phyloP scores from a whole-genome alignment of 2,888 invertebrate genomes.

The Catotricha subobsoleta region DNA sequence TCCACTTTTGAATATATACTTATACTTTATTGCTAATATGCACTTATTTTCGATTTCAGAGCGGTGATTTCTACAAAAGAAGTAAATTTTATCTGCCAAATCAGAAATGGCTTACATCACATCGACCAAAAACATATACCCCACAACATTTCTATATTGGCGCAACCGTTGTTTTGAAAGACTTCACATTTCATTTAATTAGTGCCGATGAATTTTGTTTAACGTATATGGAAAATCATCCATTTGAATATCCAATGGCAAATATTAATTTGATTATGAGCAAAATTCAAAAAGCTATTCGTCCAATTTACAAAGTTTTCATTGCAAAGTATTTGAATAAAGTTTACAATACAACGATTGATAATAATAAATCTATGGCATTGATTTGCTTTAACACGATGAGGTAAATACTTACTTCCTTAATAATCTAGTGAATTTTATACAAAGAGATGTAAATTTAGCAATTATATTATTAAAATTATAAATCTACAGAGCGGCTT shows the following conservation, averaged over 20 bases:
- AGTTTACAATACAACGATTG: constrained; percentile 12
- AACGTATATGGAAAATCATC: constrained; percentile 68
- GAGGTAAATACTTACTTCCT: constrained; percentile 6
- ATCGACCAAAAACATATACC: constrained; percentile 55
- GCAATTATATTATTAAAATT: too few relatives aligned
- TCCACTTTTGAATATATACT: too few relatives aligned
- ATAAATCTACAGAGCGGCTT: constrained; percentile 36
- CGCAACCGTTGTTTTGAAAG: constrained; percentile 54
- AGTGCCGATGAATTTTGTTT: constrained; percentile 77
- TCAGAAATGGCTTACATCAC: constrained; percentile 48
- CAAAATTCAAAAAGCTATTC: constrained; percentile 50
- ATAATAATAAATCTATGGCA: too few relatives aligned
- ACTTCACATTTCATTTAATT: constrained; percentile 57
- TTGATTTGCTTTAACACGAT: constrained; percentile 24
- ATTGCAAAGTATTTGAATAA: constrained; percentile 45
- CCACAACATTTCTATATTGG: constrained; percentile 75
- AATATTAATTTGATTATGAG: constrained; percentile 52
- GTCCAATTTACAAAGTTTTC: constrained; percentile 55
- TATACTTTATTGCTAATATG: too few relatives aligned
- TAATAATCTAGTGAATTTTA: too few relatives aligned
- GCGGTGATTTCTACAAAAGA: constrained; percentile 49
- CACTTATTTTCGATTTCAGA: constrained; percentile 28
- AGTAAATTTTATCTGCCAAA: constrained; percentile 53
- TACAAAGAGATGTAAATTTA: too few relatives aligned
- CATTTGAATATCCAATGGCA: constrained; percentile 42